phyloP scores from a whole-genome alignment of 1,140 invertebrate genomes.

The Pogonus chalceus region DNA sequence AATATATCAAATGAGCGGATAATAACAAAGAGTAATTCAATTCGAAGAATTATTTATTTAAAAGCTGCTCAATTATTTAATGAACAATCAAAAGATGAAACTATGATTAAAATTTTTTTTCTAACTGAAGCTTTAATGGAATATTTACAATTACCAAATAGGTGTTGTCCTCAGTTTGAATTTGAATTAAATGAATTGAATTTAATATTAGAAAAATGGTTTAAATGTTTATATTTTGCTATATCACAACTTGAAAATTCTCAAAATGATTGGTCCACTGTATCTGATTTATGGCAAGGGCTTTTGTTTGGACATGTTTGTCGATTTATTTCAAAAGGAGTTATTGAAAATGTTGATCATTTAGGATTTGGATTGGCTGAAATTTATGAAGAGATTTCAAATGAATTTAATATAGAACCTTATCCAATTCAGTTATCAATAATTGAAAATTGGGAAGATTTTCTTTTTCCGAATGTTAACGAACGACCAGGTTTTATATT shows the following conservation, averaged over 20 bases:
- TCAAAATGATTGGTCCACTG: background rate
- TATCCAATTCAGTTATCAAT: background rate
- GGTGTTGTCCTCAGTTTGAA: background rate
- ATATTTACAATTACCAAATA: background rate
- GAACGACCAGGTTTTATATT: too few relatives aligned
- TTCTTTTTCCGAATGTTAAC: too few relatives aligned
- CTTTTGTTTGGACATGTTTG: background rate
- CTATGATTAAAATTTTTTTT: background rate
- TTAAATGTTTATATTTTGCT: background rate
- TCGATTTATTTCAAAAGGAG: background rate
- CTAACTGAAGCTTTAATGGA: background rate
- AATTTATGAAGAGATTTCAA: background rate
- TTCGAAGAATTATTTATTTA: background rate
- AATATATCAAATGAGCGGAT: background rate
- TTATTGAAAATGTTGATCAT: background rate
- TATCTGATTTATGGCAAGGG: slow-evolving; percentile 1
- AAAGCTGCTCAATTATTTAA: background rate
- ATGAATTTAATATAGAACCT: background rate
- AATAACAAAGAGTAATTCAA: background rate
- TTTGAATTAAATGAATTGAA: background rate
- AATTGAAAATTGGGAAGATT: background rate
- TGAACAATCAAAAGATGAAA: background rate
- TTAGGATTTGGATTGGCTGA: background rate
- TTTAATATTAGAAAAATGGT: background rate
- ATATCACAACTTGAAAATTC: background rate